Evolutionary conservation across 2,888 invertebrate species (phyloP), one percentile per base, ranked within the genome.

Genomic region (Rutpela maculata): DNA sequence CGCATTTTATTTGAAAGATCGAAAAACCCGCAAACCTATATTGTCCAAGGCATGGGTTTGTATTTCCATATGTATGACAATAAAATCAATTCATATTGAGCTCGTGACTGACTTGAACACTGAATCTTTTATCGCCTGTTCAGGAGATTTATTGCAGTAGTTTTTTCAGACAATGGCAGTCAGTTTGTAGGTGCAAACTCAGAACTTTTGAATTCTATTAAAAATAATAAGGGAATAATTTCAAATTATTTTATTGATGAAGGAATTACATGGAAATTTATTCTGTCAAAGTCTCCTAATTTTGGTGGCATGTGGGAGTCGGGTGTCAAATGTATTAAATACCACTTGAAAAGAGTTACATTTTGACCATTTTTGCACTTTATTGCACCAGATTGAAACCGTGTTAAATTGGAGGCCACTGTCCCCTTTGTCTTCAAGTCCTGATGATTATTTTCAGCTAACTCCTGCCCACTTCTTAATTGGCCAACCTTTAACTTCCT

Each of bases 91-190:
- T 60, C 75, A 75, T 18, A 31, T 75, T 17, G 75, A 75, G 15
- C 26, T 75, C 4, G 75, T 75, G 26, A 67, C 59, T 12, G 75
- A 75, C 26, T 26, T 75, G n/a, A 70, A 19, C 31, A 75, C 62
- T 7, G 12, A 31, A 60, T n/a, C 75, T 1, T 75, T 75, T 43
- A 22, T 68, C 2, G 69, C 69, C 15, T 68, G 68, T 22, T 75
- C 18, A 75, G 62, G 31, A 57, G 75, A 38, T 75, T 75, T 57
- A 68, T 67, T 62, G 43, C 59, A 57, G 10, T 50, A 57, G 38
- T 75, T 38, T 70, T 62, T 31, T 75, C 75, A 7, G 75, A 75
- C 31, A 74, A 74, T 26, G 68, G 74, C 59, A 74, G 38, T n/a
- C 43, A 67, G 7, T 74, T 67, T 55, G 68, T 74, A 17, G 74